phyloP scores from a whole-genome alignment of 2,797 vertebrate genomes.

The Benthosema pterotum region DNA sequence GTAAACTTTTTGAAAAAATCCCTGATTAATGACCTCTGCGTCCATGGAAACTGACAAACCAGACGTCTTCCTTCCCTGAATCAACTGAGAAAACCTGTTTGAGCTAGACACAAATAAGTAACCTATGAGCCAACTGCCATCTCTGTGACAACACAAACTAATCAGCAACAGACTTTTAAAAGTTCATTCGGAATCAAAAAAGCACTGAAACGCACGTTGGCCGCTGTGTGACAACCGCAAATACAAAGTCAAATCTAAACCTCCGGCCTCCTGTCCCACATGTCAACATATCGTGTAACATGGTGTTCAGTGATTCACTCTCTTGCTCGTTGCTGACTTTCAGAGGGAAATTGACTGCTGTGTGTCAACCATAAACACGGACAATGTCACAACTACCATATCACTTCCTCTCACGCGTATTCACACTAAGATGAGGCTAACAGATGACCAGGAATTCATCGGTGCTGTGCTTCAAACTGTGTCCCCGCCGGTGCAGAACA shows the following conservation, averaged over 20 bases:
- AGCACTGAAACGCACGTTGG: neutral
- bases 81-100: constrained; percentile 65
- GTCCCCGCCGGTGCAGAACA: constrained; percentile 1
- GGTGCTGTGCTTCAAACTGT: neutral
- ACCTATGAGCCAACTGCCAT: constrained; percentile 39
- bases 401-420: constrained; percentile 14
- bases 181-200: constrained; percentile 43
- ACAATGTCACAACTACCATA: constrained; percentile 45
- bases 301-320: neutral
- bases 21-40: constrained; percentile 27
- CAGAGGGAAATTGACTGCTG: constrained; percentile 6
- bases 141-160: constrained; percentile 19
- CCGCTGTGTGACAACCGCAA: neutral
- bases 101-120: constrained; percentile 67
- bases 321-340: neutral
- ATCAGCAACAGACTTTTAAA: constrained; percentile 17
- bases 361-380: constrained; percentile 53
- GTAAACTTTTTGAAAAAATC: constrained; percentile 43
- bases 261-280: too few species aligned
- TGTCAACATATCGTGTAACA: too few species aligned
- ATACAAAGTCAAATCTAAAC: constrained; percentile 10
- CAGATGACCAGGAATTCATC: constrained; percentile 19
- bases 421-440: neutral
- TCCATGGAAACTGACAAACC: constrained; percentile 58
- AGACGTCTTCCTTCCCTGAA: constrained; percentile 50